These are phyloP conservation scores for Progne subis DNA, from an alignment of 2,113 vertebrate genomes.

Conservation along the genomic window DNA sequence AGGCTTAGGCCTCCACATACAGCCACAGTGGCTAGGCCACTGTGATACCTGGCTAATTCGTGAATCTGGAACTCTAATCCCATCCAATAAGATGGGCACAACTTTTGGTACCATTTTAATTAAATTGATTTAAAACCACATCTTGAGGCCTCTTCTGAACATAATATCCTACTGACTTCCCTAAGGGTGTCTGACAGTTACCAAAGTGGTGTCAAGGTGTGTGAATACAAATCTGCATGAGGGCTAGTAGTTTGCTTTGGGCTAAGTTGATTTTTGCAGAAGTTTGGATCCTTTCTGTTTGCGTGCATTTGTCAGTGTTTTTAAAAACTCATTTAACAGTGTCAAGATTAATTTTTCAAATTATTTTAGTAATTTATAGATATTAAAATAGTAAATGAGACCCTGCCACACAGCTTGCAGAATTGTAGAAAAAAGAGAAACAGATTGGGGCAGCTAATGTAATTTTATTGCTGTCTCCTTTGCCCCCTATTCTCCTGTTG, in stretches of 20 bases:
- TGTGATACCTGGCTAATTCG: background rate
- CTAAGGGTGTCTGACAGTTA: background rate
- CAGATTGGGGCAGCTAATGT: background rate
- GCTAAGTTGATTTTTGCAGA: background rate
- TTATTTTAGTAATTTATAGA: background rate
- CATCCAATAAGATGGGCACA: background rate
- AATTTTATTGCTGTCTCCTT: background rate
- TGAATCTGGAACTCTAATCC: background rate
- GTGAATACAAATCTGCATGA: background rate
- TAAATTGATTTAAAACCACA: background rate
- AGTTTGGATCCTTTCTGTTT: background rate
- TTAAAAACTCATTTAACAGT: background rate
- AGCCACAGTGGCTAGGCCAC: background rate
- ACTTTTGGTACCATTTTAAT: background rate
- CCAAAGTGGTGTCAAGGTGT: background rate
- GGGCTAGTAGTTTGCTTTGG: background rate
- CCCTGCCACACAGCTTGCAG: background rate
- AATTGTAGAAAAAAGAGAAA: background rate
- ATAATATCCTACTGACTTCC: background rate
- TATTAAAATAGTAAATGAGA: background rate
- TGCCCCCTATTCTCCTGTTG: background rate
- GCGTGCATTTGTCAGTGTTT: background rate
- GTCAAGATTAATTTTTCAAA: background rate
- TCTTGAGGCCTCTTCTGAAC: background rate
- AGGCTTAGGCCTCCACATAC: background rate